Conservation (phyloP, 2,113 vertebrate species). For the Tragelaphus imberbis region DNA sequence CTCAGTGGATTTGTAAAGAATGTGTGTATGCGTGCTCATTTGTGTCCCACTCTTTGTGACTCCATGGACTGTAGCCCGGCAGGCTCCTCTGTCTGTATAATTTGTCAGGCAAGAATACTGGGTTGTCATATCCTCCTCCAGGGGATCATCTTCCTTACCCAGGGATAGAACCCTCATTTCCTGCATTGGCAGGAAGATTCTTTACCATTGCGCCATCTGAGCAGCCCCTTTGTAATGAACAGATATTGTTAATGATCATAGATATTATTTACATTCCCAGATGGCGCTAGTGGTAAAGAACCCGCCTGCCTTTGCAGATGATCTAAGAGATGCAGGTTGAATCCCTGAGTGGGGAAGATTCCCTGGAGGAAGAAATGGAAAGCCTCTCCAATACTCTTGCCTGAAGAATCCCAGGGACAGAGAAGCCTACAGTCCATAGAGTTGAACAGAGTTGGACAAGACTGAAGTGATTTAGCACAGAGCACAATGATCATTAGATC, state of each 20-base stretch:
- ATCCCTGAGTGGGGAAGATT: background rate
- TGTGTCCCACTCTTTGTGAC: background rate
- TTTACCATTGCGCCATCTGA: background rate
- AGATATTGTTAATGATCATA: background rate
- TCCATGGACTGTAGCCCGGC: fast-evolving
- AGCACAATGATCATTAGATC: background rate
- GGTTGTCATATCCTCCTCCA: background rate
- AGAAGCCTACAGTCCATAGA: background rate
- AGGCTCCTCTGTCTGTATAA: background rate
- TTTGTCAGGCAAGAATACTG: background rate
- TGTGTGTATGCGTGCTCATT: background rate
- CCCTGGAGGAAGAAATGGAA: background rate
- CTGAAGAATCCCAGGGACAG: background rate
- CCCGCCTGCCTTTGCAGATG: fast-evolving
- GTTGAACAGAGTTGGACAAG: background rate
- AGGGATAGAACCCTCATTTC: background rate
- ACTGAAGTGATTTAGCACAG: background rate
- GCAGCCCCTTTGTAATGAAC: background rate
- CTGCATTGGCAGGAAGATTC: background rate
- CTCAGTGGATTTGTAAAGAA: background rate
- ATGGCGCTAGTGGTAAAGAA: fast-evolving
- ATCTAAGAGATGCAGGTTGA: background rate
- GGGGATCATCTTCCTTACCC: background rate
- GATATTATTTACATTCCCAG: background rate
- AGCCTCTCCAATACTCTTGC: background rate